phyloP scores from a whole-genome alignment of 2,888 invertebrate species.

The Yponomeuta cagnagella region DNA sequence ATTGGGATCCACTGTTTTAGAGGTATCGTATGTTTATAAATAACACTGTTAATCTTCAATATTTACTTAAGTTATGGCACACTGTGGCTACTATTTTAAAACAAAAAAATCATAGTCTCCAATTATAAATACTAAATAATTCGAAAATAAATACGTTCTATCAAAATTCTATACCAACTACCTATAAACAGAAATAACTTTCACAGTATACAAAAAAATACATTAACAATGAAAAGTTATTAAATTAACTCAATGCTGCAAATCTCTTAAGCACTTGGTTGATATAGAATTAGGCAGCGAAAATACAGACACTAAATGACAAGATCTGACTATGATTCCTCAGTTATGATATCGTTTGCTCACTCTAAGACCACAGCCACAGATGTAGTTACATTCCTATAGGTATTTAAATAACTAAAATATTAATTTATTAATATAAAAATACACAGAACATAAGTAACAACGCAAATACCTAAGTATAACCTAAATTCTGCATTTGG shows the following conservation, averaged over 20 bases:
- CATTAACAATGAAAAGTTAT: background rate
- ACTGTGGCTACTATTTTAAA: too few species aligned
- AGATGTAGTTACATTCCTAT: constrained; percentile 35
- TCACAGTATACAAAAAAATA: background rate
- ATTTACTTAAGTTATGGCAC: too few species aligned
- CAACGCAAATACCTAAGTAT: constrained; percentile 27
- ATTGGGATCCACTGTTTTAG: too few species aligned
- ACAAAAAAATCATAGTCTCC: too few species aligned
- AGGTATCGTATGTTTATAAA: too few species aligned
- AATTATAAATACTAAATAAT: background rate
- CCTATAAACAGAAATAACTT: background rate
- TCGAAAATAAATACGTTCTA: background rate
- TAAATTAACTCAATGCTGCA: background rate
- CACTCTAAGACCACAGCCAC: constrained; percentile 58
- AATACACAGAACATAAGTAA: background rate
- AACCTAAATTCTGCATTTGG: constrained; percentile 29
- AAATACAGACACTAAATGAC: background rate
- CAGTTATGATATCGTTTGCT: constrained; percentile 29
- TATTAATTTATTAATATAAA: too few species aligned
- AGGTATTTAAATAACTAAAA: background rate
- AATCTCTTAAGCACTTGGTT: background rate
- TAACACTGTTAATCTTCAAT: too few species aligned
- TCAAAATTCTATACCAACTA: too few species aligned
- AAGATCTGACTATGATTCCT: constrained; percentile 50
- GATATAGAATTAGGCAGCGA: background rate